Base-by-base conservation (phyloP, 2,113 vertebrate genomes). In the Pedetes capensis region DNA sequence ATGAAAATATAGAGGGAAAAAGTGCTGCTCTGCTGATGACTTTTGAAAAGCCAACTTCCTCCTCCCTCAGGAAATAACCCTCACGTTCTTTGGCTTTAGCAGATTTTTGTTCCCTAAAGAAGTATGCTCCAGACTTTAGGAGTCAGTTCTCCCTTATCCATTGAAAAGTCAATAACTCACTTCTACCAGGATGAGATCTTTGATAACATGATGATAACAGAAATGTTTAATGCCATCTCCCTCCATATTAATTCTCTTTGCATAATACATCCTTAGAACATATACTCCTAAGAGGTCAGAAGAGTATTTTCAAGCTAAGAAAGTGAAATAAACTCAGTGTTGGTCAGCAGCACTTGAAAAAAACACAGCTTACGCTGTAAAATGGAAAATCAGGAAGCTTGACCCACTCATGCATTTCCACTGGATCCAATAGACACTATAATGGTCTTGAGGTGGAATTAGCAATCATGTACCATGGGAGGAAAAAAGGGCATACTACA, bases 81-180 rank as follows among this genome's bases (percentile, higher is more conserved):
- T 89, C 72, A 76, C 63, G 91, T 96, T 94, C 95, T 87, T 94
- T 44, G 80, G 53, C 84, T 87, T 96, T 75, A 68, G 92, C 25
- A 93, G 94, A 87, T 87, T 74, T 80, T 78, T 72, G 0, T 2
- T 87, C 93, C 68, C 80, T 57, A 55, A 71, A 90, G 59, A 87
- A 80, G 49, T 87, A 39, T 18, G 25, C n/a, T 81, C 81, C 71
- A 74, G 86, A 92, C 66, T 61, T 90, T 75, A 93, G 57, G 69
- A 95, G 93, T 44, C 74, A 34, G 14, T 59, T 44, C 79, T 93
- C 89, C 69, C 83, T 91, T 82, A 47, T 42, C 83, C 64, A 71
- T 83, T 83, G 96, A 76, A 69, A 90, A 94, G 91, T 94, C 96
- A 96, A 80, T 89, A 96, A 96, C 80, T 97, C 95, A 92, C 88